Evolutionary conservation across 2,797 vertebrate species (phyloP), one percentile per base, ranked within the genome.

Genomic region (Vireo griseus): DNA sequence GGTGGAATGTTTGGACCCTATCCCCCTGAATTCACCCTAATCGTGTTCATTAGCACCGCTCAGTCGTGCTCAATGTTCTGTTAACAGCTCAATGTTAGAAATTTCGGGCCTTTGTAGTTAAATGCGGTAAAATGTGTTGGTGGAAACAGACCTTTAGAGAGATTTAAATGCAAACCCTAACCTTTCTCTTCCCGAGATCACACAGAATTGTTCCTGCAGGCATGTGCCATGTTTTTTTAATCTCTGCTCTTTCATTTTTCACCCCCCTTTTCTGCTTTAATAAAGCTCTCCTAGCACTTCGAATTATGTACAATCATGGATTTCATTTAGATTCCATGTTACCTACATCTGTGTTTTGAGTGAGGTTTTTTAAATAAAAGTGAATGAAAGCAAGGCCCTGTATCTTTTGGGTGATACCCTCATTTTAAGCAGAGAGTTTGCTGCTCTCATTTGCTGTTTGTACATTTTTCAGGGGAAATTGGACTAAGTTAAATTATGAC

Each of bases 391-490:
- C n/a, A 33, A n/a, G 31, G 33, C 25, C 31, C 28, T 28, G 26
- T 33, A 51, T 77, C 62, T 55, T 45, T 68, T 37, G 59, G 39
- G 16, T 35, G 33, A 83, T 75, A 83, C 48, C 47, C 92, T 84
- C 69, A 68, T 90, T 96, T 92, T 81, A 88, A 66, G 48, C 79
- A 86, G 79, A 86, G 83, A 83, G 45, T 93, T 94, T 92, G 74
- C 77, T 90, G 80, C 55, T 90, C 77, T 95, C 79, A 50, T 92
- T 88, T 95, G 83, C 88, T 93, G 71, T 93, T 92, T 94, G 76
- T 73, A 76, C 42, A 24, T 50, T 84, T 95, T 95, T 73, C 48
- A 45, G 48, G 59, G 71, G 37, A 86, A 92, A 79, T 47, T 35
- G 8, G 66, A 67, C 50, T 39, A n/a, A 85, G 37, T 85, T n/a